Conservation (phyloP, 2,113 vertebrate genomes). For the Petromus typicus region DNA sequence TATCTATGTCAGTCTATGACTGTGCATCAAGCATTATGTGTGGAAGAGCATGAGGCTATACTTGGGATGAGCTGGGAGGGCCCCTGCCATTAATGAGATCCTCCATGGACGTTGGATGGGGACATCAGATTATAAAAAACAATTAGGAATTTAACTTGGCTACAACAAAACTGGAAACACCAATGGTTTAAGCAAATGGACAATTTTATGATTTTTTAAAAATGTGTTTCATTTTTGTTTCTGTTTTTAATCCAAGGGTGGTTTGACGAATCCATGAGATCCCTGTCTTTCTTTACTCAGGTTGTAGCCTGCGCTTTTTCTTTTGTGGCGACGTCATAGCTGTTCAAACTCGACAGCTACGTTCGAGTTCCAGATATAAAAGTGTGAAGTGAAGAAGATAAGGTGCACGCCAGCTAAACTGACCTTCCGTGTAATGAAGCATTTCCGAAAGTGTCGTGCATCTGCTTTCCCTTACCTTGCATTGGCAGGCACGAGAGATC, state of each 20-base stretch:
- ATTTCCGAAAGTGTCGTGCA: slow-evolving; percentile 17
- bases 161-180: slow-evolving; percentile 28
- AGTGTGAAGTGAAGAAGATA: neutral
- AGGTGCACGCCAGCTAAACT: neutral
- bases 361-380: neutral
- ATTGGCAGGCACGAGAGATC: neutral
- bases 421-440: neutral
- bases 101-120: neutral
- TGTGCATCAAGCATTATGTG: neutral
- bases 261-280: neutral
- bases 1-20: neutral
- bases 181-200: slow-evolving; percentile 9
- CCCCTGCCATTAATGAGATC: slow-evolving; percentile 6
- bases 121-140: neutral
- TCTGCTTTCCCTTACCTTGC: slow-evolving; percentile 4
- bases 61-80: slow-evolving; percentile 40
- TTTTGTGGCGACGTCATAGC: neutral
- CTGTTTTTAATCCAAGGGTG: neutral
- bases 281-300: neutral
- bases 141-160: slow-evolving; percentile 47
- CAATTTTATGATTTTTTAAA: neutral
- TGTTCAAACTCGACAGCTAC: neutral
- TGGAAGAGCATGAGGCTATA: neutral
- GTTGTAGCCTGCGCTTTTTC: neutral
- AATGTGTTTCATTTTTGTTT: neutral